These are phyloP conservation scores for Xestoiulus laeticollis DNA, from an alignment of 2,888 invertebrate genomes.

Conservation along the genomic window DNA sequence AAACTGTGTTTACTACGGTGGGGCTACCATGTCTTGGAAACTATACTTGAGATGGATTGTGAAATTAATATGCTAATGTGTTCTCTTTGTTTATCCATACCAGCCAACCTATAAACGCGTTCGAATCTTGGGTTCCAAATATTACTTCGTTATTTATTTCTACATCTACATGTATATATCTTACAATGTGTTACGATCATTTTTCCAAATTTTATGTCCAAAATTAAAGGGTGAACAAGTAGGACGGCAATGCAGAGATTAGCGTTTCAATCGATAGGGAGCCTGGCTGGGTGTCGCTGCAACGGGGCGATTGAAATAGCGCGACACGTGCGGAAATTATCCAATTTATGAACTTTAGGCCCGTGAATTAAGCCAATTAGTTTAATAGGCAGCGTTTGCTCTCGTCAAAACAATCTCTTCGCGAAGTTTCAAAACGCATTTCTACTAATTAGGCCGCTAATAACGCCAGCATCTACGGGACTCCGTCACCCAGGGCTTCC, in stretches of 20 bases:
- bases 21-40: too few species aligned
- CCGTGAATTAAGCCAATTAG: conserved; percentile 18
- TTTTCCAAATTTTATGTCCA: background rate
- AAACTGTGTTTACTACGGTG: too few species aligned
- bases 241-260: background rate
- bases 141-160: too few species aligned
- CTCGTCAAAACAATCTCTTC: conserved; percentile 17
- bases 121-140: too few species aligned
- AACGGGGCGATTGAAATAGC: background rate
- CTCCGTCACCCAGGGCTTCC: background rate
- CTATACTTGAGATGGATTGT: too few species aligned
- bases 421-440: conserved; percentile 6
- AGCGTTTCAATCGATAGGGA: conserved; percentile 3
- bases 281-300: background rate
- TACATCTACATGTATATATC: too few species aligned
- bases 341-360: background rate
- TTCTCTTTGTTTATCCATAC: too few species aligned
- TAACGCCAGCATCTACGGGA: background rate
- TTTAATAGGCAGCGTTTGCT: conserved; percentile 4
- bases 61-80: too few species aligned
- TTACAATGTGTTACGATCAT: too few species aligned
- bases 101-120: too few species aligned
- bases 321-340: background rate
- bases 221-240: background rate
- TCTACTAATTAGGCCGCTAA: conserved; percentile 18